phyloP scores from a whole-genome alignment of 2,888 invertebrate species.

The Drosophila leonis region DNA sequence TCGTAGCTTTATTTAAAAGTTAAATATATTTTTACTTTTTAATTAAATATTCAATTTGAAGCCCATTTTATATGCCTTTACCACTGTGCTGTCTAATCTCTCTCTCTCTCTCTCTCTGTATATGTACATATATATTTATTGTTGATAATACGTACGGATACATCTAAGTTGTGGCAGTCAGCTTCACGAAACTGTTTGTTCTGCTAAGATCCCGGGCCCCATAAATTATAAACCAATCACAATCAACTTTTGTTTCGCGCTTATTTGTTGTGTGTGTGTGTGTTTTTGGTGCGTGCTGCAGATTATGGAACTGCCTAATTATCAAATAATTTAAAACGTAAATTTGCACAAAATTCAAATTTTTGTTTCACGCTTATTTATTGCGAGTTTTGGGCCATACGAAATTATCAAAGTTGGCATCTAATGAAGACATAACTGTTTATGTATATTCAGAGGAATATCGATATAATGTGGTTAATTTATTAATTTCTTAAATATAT shows the following conservation, averaged over 20 bases:
- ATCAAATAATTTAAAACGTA: slow-evolving; percentile 55
- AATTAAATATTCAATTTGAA: background rate
- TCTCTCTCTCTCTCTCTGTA: background rate
- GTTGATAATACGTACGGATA: slow-evolving; percentile 4
- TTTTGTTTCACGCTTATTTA: slow-evolving; percentile 49
- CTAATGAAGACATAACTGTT: slow-evolving; percentile 71
- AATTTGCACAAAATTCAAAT: slow-evolving; percentile 59
- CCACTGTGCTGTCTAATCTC: slow-evolving; percentile 21
- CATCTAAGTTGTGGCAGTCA: slow-evolving; percentile 14
- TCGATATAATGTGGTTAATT: slow-evolving; percentile 53
- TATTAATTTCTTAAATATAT: slow-evolving; percentile 39
- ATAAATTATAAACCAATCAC: slow-evolving; percentile 66
- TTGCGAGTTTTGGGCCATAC: slow-evolving; percentile 17
- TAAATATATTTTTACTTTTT: no score
- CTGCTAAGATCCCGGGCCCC: slow-evolving; percentile 20
- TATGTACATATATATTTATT: background rate
- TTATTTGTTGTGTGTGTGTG: background rate
- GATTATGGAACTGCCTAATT: slow-evolving; percentile 67
- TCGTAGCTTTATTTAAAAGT: no score
- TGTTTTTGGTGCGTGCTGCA: slow-evolving; percentile 35
- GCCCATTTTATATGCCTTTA: background rate
- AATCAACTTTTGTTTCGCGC: slow-evolving; percentile 48
- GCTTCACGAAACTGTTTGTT: slow-evolving; percentile 17
- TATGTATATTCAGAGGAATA: slow-evolving; percentile 51
- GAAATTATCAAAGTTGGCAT: slow-evolving; percentile 22